phyloP scores from a whole-genome alignment of 2,888 invertebrate species.

The Dynastes maya region DNA sequence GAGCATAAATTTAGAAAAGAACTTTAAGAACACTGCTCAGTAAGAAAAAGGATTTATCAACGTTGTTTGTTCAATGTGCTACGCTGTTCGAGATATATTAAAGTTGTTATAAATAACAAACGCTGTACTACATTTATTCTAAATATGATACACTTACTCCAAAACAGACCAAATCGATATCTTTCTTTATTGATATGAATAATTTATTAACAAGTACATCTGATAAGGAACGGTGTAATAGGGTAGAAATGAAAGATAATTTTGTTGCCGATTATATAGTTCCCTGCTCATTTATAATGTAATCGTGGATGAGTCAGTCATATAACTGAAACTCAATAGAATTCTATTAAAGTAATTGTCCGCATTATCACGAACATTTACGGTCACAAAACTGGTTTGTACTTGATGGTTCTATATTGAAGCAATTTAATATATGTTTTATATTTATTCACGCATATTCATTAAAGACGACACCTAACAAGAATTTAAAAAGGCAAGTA shows the following conservation, averaged over 20 bases:
- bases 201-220: slow-evolving; percentile 7
- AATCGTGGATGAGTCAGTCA: slow-evolving; percentile 22
- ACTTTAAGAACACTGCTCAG: no score
- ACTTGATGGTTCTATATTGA: background rate
- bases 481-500: no score
- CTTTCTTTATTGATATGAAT: background rate
- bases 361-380: background rate
- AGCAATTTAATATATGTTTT: no score
- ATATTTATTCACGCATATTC: background rate
- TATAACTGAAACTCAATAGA: slow-evolving; percentile 27
- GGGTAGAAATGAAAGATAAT: slow-evolving; percentile 18
- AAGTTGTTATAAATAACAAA: no score
- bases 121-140: no score
- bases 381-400: background rate
- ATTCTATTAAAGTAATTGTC: slow-evolving; percentile 22
- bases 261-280: slow-evolving; percentile 12
- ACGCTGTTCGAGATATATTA: no score
- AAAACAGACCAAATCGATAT: background rate
- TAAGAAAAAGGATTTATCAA: no score
- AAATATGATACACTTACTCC: background rate
- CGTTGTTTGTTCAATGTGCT: no score
- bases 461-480: background rate
- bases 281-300: slow-evolving; percentile 33
- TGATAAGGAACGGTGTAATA: slow-evolving; percentile 12
- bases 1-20: no score